Percentiles rank a stretch among this genome's conserved stretches.
phyloP scores from a whole-genome alignment of 1,140 invertebrate species.

The Drosophila rhopaloa region DNA sequence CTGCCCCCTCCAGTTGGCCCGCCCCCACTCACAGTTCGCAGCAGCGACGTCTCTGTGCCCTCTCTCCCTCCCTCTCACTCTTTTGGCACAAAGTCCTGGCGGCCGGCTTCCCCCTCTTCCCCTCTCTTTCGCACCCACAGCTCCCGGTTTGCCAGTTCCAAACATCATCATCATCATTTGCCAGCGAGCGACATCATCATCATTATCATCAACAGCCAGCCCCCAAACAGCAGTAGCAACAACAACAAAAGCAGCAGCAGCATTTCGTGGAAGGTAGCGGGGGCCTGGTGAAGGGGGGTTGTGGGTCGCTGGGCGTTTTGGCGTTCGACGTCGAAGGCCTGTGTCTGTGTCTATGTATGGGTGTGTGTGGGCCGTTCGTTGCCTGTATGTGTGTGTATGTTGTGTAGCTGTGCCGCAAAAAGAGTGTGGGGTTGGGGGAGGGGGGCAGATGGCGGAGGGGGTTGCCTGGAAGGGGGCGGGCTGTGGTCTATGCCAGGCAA shows the following conservation, averaged over 20 bases:
- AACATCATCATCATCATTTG: slow-evolving; percentile 34
- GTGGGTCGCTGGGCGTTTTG: slow-evolving; percentile 46
- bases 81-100: slow-evolving; percentile 43
- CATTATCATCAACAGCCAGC: slow-evolving; percentile 30
- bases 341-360: slow-evolving; percentile 37
- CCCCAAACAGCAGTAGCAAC: slow-evolving; percentile 40
- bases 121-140: slow-evolving; percentile 15
- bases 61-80: slow-evolving; percentile 2
- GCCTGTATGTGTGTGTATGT: slow-evolving; percentile 22
- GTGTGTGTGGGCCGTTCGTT: slow-evolving; percentile 20
- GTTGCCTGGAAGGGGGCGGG: slow-evolving; percentile 6
- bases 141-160: slow-evolving; percentile 44
- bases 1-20: slow-evolving; percentile 22
- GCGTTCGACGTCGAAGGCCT: slow-evolving; percentile 59
- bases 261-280: slow-evolving; percentile 38
- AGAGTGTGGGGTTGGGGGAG: slow-evolving; percentile 6
- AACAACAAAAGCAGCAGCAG: slow-evolving; percentile 43
- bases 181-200: slow-evolving; percentile 23
- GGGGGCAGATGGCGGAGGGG: slow-evolving; percentile 13
- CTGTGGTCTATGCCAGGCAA: slow-evolving; percentile 51
- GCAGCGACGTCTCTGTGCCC: slow-evolving; percentile 12
- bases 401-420: slow-evolving; percentile 26
- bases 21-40: slow-evolving; percentile 18
- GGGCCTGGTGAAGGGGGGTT: slow-evolving; percentile 28
- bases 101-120: slow-evolving; percentile 26